These are phyloP conservation scores for Cydia fagiglandana DNA, from an alignment of 1,140 invertebrate species.

Conservation along the genomic window DNA sequence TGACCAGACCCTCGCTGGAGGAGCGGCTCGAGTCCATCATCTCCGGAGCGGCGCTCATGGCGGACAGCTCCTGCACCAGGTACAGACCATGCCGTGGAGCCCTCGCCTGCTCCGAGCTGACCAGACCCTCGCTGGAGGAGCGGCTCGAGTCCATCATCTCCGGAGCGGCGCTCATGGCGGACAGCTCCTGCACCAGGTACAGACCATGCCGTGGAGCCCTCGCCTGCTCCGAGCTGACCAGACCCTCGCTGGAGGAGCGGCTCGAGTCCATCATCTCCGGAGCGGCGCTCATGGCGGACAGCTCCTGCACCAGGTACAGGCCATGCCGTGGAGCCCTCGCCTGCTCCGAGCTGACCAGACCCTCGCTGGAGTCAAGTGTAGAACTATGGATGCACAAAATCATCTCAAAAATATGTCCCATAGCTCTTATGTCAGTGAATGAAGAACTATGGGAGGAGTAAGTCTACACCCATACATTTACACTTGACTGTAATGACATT, in stretches of 20 bases:
- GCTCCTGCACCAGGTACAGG: slow-evolving; percentile 87
- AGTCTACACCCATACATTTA: no score
- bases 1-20: slow-evolving; percentile 97
- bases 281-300: slow-evolving; percentile 97
- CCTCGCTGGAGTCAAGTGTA: slow-evolving; percentile 97
- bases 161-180: slow-evolving; percentile 98
- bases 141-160: slow-evolving; percentile 98
- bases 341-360: slow-evolving; percentile 97
- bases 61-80: slow-evolving; percentile 95
- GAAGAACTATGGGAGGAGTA: no score
- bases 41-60: slow-evolving; percentile 98
- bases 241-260: slow-evolving; percentile 96
- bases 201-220: slow-evolving; percentile 96
- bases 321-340: slow-evolving; percentile 97
- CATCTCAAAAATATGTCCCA: no score
- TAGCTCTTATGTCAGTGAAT: no score
- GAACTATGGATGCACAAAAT: no score
- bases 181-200: slow-evolving; percentile 91
- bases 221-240: slow-evolving; percentile 95
- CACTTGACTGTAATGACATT: no score
- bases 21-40: slow-evolving; percentile 99
- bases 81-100: slow-evolving; percentile 94
- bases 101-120: slow-evolving; percentile 96
- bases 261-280: no score
- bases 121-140: slow-evolving; percentile 98